A percentile compares a stretch with the other conserved stretches of the same genome.
Evolutionary conservation across 2,113 vertebrate genomes (phyloP).

Genomic region (Xyliphius kryptos): DNA sequence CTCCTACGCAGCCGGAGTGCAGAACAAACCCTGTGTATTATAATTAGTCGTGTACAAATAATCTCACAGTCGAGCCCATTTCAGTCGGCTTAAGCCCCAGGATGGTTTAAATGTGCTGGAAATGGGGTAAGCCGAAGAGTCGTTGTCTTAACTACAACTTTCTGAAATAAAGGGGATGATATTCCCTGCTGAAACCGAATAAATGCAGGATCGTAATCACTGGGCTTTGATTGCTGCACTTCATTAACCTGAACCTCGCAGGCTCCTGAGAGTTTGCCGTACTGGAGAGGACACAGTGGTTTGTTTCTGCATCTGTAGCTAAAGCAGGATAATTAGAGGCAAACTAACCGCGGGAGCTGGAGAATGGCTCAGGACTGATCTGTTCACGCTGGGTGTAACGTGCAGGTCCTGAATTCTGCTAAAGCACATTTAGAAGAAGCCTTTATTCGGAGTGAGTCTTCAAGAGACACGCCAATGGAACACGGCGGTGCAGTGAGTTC

Average conservation of each 20-base stretch:
- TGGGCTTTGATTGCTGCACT: slow-evolving; percentile 60
- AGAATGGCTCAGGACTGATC: slow-evolving; percentile 59
- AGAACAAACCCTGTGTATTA: slow-evolving; percentile 49
- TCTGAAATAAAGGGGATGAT: slow-evolving; percentile 44
- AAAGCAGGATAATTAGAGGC: slow-evolving; percentile 65
- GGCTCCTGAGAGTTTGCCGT: slow-evolving; percentile 59
- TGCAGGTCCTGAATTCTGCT: too few species aligned
- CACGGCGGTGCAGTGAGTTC: too few species aligned
- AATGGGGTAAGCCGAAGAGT: slow-evolving; percentile 36
- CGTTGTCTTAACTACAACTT: slow-evolving; percentile 46
- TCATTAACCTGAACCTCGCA: slow-evolving; percentile 66
- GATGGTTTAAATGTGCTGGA: slow-evolving; percentile 48
- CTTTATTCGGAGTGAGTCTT: too few species aligned
- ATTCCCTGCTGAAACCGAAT: slow-evolving; percentile 43
- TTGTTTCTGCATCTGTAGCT: slow-evolving; percentile 52
- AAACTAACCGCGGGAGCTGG: slow-evolving; percentile 56
- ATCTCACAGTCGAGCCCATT: slow-evolving; percentile 42
- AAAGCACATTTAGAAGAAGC: too few species aligned
- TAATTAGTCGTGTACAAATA: slow-evolving; percentile 54
- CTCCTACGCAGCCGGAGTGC: slow-evolving; percentile 56
- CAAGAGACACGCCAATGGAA: too few species aligned
- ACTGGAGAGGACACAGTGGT: slow-evolving; percentile 57
- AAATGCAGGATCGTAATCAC: slow-evolving; percentile 51
- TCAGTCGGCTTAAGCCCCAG: slow-evolving; percentile 24
- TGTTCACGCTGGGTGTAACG: slow-evolving; percentile 51